Evolutionary conservation across 2,113 vertebrate species (phyloP), one percentile per base, ranked within the genome.

Genomic region (Neofelis nebulosa): DNA sequence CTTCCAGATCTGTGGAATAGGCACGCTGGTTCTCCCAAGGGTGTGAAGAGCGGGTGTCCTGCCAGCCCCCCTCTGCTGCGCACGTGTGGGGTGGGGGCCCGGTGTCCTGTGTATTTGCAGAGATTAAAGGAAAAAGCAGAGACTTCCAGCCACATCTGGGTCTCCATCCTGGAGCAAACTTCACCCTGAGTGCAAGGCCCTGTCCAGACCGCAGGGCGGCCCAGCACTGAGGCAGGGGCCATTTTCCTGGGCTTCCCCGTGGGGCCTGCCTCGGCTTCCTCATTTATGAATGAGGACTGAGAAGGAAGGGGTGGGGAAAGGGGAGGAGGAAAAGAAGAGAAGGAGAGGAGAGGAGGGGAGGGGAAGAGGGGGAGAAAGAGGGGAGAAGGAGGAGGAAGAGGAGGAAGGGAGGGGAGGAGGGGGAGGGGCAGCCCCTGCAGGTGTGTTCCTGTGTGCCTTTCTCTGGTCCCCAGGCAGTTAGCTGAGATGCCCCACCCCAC

Each of bases 21-120:
- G 21, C 7, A 2, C 2, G 21, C 33, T 1, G 6, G 33, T 55
- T 8, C 33, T 25, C 79, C 33, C 3, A 1, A 23, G 3, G 12
- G 33, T 25, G 33, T 25, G 55, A 14, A 25, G 52, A 23, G 79
- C 79, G 2, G 8, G 79, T 2, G 2, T 36, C 33, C 21, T 21
- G 48, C 11, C 79, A 55, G 33, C 21, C 36, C 81, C n/a, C 25
- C 79, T 27, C 16, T 41, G 36, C 23, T 8, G 1, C 3, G 3
- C 14, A 27, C 3, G 31, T n/a, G 25, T 4, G 33, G 11, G 52
- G 36, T 33, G 48, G 27, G 52, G 55, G 19, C 33, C 25, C 2
- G 25, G 14, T 4, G 0, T 31, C 27, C 25, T 11, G 15, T 5
- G 15, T 65, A 31, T 45, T 29, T 63, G 57, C 81, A 84, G 81